phyloP scores from a whole-genome alignment of 2,113 vertebrate genomes.

The Zosterops hypoxanthus region DNA sequence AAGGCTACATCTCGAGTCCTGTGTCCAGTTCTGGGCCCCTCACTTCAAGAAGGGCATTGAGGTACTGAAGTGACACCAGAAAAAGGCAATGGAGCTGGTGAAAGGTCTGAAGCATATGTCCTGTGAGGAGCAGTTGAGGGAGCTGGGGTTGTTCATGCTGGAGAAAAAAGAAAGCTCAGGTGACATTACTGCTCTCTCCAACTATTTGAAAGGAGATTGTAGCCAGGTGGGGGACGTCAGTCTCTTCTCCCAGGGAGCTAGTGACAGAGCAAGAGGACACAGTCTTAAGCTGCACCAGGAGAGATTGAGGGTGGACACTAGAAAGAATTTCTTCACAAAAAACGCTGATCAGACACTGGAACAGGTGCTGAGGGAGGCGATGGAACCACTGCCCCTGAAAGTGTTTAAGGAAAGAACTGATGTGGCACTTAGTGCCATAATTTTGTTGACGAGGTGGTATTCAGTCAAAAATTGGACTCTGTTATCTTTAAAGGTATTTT shows the following conservation, averaged over 20 bases:
- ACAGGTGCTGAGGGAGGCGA: accelerated
- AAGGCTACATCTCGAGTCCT: accelerated
- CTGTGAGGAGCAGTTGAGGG: accelerated
- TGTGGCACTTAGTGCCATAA: background rate
- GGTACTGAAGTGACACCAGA: background rate
- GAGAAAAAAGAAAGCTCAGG: background rate
- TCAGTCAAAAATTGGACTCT: background rate
- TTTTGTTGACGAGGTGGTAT: background rate
- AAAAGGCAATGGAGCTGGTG: background rate
- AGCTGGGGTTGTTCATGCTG: background rate
- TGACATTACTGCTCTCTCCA: background rate
- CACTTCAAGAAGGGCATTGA: background rate
- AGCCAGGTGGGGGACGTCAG: background rate
- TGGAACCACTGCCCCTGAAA: background rate
- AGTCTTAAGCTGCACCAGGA: background rate
- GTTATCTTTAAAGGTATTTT: background rate
- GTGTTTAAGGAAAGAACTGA: background rate
- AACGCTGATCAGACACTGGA: background rate
- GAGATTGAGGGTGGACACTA: background rate
- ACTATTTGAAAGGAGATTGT: background rate
- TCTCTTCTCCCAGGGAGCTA: background rate
- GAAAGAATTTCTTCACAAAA: background rate
- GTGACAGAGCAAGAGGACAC: background rate
- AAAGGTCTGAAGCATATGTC: background rate
- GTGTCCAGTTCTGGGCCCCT: background rate